Evolutionary conservation across 2,888 invertebrate species (phyloP), one percentile per base, ranked within the genome.

Genomic region (Mesorhabditis sp.): DNA sequence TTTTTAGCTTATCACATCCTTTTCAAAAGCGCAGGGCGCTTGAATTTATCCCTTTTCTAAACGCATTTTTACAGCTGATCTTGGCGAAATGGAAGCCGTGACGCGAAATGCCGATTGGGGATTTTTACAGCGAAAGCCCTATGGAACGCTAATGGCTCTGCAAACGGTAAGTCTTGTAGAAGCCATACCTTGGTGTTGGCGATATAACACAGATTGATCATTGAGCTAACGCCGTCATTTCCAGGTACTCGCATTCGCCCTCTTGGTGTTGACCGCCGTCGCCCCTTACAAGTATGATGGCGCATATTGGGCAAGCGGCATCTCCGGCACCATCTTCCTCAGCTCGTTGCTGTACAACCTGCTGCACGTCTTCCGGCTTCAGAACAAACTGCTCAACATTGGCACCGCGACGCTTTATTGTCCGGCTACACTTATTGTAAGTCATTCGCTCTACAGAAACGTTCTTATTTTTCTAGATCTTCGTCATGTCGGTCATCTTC

Each of bases 41-140:
- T 28, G 28, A 28, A 28, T 50, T 50, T 50, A 13, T 50, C 58
- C 7, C 7, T 50, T 50, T 50, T 50, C 58, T 13, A n/a, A 50
- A 13, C 58, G 7, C 7, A 2, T 50, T 50, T 50, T 50, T 50
- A 13, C 28, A 28, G 28, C 28, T 28, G 28, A 28, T 28, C 2
- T 28, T 28, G 28, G 28, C 28, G 28, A 28, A 43, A 74, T 75
- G 75, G 75, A 74, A 43, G 42, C 66, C 28, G 63, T 75, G 15
- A 67, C 66, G 10, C 43, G 45, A 28, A 68, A 75, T 66, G 72
- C 73, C 45, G 76, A 74, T 50, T 72, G 72, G 45, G 67, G 70
- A 10, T 78, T 80, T 68, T 72, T 77, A 65, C 68, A 69, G 67
- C 72, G 74, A 72, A 71, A 74, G 69, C 80, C 80, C 4, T 80